phyloP scores from a whole-genome alignment of 1,140 invertebrate genomes.

The Rhizoglyphus robini region DNA sequence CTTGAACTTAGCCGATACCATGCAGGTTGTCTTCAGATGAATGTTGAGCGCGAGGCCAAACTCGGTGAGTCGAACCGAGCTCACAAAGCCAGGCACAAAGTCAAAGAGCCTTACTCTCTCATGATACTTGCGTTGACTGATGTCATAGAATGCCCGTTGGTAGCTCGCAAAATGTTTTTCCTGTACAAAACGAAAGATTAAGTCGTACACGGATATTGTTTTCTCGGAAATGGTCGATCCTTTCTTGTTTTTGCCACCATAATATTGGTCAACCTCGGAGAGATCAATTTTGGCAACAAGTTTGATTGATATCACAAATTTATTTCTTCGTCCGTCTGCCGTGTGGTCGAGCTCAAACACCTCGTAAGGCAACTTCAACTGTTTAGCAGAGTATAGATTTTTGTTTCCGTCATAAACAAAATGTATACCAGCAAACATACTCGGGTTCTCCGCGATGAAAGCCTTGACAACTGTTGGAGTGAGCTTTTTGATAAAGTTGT shows the following conservation, averaged over 20 bases:
- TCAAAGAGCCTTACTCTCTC: not conserved
- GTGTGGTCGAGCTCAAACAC: too few relatives aligned
- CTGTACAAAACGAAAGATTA: not conserved
- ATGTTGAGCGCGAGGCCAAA: not conserved
- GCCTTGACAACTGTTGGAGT: too few relatives aligned
- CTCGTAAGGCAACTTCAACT: too few relatives aligned
- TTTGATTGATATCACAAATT: not conserved
- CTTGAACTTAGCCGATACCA: too few relatives aligned
- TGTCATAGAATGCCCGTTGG: not conserved
- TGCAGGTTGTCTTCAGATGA: not conserved
- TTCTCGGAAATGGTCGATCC: not conserved
- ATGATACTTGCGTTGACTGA: not conserved
- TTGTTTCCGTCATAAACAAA: too few relatives aligned
- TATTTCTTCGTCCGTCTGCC: not conserved
- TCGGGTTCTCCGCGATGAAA: too few relatives aligned
- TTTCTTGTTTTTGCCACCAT: not conserved
- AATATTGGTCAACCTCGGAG: not conserved
- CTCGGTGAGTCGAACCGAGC: not conserved
- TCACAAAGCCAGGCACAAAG: not conserved
- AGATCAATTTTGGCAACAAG: not conserved
- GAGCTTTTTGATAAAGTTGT: too few relatives aligned
- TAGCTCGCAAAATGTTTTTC: not conserved
- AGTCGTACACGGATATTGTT: not conserved
- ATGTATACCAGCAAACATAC: too few relatives aligned
- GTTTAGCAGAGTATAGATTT: too few relatives aligned